Evolutionary conservation across 2,888 invertebrate species (phyloP), one percentile per base, ranked within the genome.

Genomic region (Plebejus anna): DNA sequence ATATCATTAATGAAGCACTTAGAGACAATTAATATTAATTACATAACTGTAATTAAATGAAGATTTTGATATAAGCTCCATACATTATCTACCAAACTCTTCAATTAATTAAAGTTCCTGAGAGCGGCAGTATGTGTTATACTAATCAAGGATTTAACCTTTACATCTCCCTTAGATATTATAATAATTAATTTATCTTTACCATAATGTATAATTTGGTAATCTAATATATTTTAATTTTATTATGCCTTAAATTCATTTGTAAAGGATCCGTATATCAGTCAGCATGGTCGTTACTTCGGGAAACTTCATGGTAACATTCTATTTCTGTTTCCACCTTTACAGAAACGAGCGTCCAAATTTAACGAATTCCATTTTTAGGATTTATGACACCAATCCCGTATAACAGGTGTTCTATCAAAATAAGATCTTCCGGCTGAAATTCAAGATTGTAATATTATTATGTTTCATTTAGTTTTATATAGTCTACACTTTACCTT

Each of bases 261-360:
- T 13, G 32, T 32, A 51, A 28, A 51, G 42, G 72, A 47, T 51
- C 47, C n/a, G 72, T 72, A n/a, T 47, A 72, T 72, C 51, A 51
- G 13, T 51, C 72, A 7, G 4, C 72, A 28, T n/a, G 4, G 4
- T 51, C 51, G 71, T 42, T 71, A 71, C 22, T 71, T 72, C 4
- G 28, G 2, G 51, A 13, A 51, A 13, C 28, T 42, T 11, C 22
- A 72, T 1, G 55, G 55, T 55, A 55, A 47, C 13, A 55, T 55
- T 55, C 72, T 72, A 72, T 72, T 72, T 72, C 28, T 4, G 72
- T 47, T 47, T 72, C 72, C 72, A 72, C 72, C 72, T 72, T 72
- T 72, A 42, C 72, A 51, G 71, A 71, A 47, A 72, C 51, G 72
- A 6, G 72, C 72, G 47, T 66, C 72, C 47, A 72, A 72, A 72